A percentile compares a stretch with the other conserved stretches of the same genome.
phyloP scores from a whole-genome alignment of 2,888 invertebrate genomes.

The Ametastegia equiseti region DNA sequence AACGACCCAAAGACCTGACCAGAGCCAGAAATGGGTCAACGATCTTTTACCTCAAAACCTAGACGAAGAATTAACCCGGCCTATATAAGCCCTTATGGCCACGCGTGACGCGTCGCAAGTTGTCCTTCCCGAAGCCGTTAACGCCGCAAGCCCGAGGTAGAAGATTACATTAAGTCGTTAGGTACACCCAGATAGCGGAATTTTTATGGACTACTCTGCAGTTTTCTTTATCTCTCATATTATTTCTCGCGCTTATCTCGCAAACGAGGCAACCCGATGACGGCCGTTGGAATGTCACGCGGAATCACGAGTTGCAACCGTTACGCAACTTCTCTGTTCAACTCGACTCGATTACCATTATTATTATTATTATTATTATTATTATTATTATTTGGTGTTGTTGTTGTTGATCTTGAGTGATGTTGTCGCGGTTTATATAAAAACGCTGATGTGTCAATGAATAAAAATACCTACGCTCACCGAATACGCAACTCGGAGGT shows the following conservation, averaged over 20 bases:
- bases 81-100: background rate
- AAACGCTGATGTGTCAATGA: no score
- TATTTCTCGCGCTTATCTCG: constrained; percentile 10
- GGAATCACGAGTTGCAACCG: constrained; percentile 19
- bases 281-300: constrained; percentile 24
- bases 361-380: no score
- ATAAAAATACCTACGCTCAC: no score
- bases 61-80: constrained; percentile 6
- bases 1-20: constrained; percentile 1
- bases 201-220: constrained; percentile 20
- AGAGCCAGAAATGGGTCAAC: constrained; percentile 36
- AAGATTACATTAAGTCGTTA: constrained; percentile 25
- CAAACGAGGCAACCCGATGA: background rate
- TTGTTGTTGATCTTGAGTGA: no score
- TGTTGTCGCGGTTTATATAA: no score
- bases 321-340: constrained; percentile 14
- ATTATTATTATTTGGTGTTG: no score
- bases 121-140: background rate
- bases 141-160: background rate
- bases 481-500: no score
- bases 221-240: constrained; percentile 29
- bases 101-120: constrained; percentile 3
- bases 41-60: constrained; percentile 23
- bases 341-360: no score
- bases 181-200: background rate